phyloP scores from a whole-genome alignment of 2,113 vertebrate genomes.

The Chaetops frenatus region DNA sequence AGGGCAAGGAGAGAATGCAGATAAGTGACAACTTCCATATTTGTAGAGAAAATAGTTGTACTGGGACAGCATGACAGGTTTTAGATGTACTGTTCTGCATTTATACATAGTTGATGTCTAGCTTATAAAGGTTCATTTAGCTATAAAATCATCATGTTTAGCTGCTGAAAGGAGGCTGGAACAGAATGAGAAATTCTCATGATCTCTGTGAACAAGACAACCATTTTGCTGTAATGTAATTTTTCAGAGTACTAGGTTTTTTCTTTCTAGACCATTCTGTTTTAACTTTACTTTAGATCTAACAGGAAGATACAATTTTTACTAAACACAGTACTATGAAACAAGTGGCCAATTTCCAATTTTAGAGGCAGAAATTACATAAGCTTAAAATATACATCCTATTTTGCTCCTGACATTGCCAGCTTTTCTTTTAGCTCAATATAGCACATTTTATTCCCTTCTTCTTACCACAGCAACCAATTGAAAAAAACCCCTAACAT shows the following conservation, averaged over 20 bases:
- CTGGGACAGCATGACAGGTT: not conserved
- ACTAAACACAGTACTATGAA: not conserved
- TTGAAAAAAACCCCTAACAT: not conserved
- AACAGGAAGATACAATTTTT: not conserved
- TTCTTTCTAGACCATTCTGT: not conserved
- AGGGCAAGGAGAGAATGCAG: not conserved
- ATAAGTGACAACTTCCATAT: slow-evolving; percentile 12
- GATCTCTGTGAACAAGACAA: not conserved
- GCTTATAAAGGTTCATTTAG: slow-evolving; percentile 24
- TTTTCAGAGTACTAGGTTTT: not conserved
- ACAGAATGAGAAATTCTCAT: slow-evolving; percentile 11
- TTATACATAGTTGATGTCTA: not conserved
- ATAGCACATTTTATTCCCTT: not conserved
- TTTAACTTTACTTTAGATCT: not conserved
- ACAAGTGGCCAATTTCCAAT: not conserved
- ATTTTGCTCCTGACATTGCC: not conserved
- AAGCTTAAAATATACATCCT: not conserved
- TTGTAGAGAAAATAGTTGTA: not conserved
- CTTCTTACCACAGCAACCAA: not conserved
- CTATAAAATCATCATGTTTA: not conserved
- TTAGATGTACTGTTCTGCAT: not conserved
- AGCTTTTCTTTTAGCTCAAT: slow-evolving; percentile 51
- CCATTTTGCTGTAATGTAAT: not conserved
- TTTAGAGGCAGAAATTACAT: not conserved
- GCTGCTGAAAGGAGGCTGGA: not conserved